These are phyloP conservation scores for Nymphalis c-album DNA, from an alignment of 2,888 invertebrate genomes.

Conservation along the genomic window DNA sequence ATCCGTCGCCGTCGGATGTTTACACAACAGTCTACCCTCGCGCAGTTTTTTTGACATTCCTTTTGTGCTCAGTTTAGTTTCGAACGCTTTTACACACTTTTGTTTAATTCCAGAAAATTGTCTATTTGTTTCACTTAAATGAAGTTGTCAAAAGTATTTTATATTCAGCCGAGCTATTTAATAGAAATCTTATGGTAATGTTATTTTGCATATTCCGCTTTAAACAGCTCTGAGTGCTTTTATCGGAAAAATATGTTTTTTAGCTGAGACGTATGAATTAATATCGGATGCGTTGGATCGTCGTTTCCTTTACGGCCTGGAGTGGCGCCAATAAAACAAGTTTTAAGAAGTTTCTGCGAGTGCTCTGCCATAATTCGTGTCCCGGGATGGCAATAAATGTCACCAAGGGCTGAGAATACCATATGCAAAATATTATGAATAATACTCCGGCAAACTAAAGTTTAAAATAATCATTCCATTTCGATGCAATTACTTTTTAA, in stretches of 20 bases:
- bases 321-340: conserved; percentile 71
- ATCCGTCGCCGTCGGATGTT: conserved; percentile 66
- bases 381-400: conserved; percentile 66
- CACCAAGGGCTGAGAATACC: conserved; percentile 58
- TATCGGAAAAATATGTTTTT: conserved; percentile 68
- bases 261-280: conserved; percentile 72
- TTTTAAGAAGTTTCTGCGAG: conserved; percentile 65
- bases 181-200: conserved; percentile 27
- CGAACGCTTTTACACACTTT: conserved; percentile 21
- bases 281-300: conserved; percentile 52
- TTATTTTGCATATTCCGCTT: conserved; percentile 49
- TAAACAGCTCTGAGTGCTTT: conserved; percentile 52
- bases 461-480: no score
- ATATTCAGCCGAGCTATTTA: conserved; percentile 12
- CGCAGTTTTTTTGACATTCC: conserved; percentile 28
- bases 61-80: conserved; percentile 22
- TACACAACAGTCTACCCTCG: conserved; percentile 65
- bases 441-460: not conserved
- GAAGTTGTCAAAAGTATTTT: conserved; percentile 23
- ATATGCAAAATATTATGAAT: conserved; percentile 11
- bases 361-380: conserved; percentile 61
- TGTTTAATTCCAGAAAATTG: conserved; percentile 33
- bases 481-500: no score
- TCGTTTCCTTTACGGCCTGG: conserved; percentile 63
- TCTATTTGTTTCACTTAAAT: conserved; percentile 10